These are phyloP conservation scores for Argopecten irradians DNA, from an alignment of 1,140 invertebrate species.

Conservation along the genomic window DNA sequence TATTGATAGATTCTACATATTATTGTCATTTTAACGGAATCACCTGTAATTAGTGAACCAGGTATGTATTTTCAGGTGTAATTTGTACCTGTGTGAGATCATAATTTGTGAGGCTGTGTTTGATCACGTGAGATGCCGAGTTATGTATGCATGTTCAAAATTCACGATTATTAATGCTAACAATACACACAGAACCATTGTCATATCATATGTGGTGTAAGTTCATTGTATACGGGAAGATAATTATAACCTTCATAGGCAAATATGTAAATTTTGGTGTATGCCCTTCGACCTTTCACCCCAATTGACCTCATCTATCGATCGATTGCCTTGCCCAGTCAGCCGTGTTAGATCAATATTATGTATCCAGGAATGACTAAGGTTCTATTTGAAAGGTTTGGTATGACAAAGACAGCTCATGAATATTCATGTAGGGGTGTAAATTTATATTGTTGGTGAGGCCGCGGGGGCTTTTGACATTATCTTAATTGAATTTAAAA, in stretches of 20 bases:
- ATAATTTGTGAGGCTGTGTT: background rate
- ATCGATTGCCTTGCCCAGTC: background rate
- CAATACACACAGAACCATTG: background rate
- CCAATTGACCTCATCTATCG: background rate
- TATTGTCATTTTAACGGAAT: background rate
- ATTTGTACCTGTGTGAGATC: background rate
- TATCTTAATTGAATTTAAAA: background rate
- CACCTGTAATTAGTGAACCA: background rate
- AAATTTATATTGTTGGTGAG: background rate
- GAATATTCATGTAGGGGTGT: conserved; percentile 9
- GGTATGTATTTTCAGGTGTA: background rate
- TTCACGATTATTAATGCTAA: background rate
- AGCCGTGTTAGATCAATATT: conserved; percentile 1
- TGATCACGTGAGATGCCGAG: background rate
- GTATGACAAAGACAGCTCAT: background rate
- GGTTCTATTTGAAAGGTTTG: background rate
- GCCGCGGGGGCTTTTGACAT: background rate
- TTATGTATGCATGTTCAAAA: background rate
- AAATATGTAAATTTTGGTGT: background rate
- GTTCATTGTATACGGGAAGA: background rate
- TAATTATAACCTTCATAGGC: no score
- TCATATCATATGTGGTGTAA: no score
- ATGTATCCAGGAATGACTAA: conserved; percentile 3
- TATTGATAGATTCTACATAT: background rate
- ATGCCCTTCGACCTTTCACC: background rate